Evolutionary conservation across 1,140 invertebrate species (phyloP).

Genomic region (Eurosta solidaginis): DNA sequence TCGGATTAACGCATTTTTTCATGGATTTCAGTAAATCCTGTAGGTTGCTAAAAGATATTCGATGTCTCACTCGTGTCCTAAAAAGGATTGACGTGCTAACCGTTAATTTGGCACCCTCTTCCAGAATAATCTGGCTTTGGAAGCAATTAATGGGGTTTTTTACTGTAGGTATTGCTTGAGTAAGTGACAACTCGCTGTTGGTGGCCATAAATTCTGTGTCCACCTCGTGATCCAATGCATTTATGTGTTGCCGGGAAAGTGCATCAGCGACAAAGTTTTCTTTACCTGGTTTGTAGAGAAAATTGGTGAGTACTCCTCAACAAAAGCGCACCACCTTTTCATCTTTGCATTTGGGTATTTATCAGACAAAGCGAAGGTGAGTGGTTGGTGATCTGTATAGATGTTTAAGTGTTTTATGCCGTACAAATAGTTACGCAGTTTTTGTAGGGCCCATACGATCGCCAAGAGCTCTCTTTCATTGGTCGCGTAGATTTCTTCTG

Average conservation of each 20-base stretch:
- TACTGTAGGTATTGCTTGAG: background rate
- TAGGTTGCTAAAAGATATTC: background rate
- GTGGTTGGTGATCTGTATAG: background rate
- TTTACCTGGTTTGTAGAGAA: background rate
- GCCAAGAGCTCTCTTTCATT: background rate
- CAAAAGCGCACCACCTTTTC: background rate
- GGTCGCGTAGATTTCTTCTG: slow-evolving; percentile 57
- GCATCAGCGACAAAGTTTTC: slow-evolving; percentile 10
- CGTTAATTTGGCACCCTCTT: background rate
- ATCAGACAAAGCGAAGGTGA: background rate
- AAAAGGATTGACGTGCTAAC: background rate
- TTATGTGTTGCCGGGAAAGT: background rate
- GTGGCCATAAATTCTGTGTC: no score
- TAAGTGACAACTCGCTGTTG: background rate
- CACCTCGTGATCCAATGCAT: background rate
- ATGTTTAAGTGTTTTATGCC: slow-evolving; percentile 54
- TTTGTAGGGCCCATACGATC: slow-evolving; percentile 28
- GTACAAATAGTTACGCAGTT: slow-evolving; percentile 47
- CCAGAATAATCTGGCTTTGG: background rate
- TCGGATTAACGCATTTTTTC: background rate
- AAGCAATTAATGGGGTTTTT: background rate
- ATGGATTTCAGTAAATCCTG: background rate
- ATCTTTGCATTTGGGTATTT: background rate
- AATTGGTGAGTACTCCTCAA: background rate
- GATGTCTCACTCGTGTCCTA: background rate